A percentile compares a stretch with the other conserved stretches of the same genome.
phyloP scores from a whole-genome alignment of 2,888 invertebrate species.

The Mycogona germanica region DNA sequence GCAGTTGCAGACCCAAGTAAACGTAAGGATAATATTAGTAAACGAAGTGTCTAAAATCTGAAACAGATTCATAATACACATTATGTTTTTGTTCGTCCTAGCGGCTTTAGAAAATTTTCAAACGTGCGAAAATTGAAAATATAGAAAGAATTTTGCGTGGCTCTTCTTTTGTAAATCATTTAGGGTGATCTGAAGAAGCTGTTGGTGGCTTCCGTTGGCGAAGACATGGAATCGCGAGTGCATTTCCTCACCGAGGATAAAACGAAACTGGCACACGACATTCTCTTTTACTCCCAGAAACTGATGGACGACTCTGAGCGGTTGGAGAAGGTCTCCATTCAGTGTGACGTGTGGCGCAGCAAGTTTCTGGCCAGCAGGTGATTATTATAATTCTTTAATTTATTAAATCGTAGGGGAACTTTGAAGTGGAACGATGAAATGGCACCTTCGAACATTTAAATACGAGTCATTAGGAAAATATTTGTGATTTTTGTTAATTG shows the following conservation, averaged over 20 bases:
- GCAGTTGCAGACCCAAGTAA: conserved; percentile 70
- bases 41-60: neutral
- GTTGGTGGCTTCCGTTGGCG: conserved; percentile 87
- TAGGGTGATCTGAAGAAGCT: conserved; percentile 84
- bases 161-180: conserved; percentile 42
- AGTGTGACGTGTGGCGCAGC: conserved; percentile 93
- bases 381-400: conserved; percentile 11
- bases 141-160: neutral
- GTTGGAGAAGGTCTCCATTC: conserved; percentile 82
- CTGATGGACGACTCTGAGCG: conserved; percentile 65
- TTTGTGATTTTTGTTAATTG: conserved; percentile 23
- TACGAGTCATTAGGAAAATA: neutral
- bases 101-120: too few species aligned
- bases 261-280: conserved; percentile 68
- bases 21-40: too few species aligned
- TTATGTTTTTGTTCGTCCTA: too few species aligned
- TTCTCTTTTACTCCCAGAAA: conserved; percentile 73
- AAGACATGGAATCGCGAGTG: conserved; percentile 79
- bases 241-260: conserved; percentile 87
- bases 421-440: too few species aligned
- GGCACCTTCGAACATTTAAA: neutral
- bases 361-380: conserved; percentile 91
- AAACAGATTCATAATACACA: too few species aligned
- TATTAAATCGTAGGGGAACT: too few species aligned
- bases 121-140: neutral